Conservation (phyloP, 2,797 vertebrate species). For the Coregonus suidteri region DNA sequence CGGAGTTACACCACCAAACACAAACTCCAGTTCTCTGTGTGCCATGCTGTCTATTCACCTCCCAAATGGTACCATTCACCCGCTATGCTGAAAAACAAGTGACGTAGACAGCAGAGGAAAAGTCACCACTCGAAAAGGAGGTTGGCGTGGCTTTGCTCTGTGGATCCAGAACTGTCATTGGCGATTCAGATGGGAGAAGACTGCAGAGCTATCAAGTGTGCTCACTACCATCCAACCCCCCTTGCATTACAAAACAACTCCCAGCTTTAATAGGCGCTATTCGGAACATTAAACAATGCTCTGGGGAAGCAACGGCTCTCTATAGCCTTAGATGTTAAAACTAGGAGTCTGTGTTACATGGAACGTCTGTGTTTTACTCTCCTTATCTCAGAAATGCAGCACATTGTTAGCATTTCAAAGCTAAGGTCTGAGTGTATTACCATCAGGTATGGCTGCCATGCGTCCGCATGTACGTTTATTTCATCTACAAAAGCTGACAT, state of each 20-base stretch:
- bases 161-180: background rate
- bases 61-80: background rate
- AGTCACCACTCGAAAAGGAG: background rate
- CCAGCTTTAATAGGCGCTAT: background rate
- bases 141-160: background rate
- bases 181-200: background rate
- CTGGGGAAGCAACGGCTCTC: background rate
- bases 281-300: background rate
- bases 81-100: background rate
- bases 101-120: background rate
- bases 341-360: too few species aligned
- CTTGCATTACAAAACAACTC: background rate
- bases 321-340: background rate
- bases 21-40: background rate
- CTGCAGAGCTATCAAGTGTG: background rate
- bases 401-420: slow-evolving; percentile 1
- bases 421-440: background rate
- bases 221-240: background rate
- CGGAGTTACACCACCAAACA: background rate
- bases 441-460: background rate
- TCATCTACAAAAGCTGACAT: background rate
- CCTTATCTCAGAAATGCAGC: background rate
- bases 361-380: too few species aligned
- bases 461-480: background rate
- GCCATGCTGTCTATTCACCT: background rate